Conservation (phyloP, 1,140 invertebrate genomes). For the Aphis gossypii region DNA sequence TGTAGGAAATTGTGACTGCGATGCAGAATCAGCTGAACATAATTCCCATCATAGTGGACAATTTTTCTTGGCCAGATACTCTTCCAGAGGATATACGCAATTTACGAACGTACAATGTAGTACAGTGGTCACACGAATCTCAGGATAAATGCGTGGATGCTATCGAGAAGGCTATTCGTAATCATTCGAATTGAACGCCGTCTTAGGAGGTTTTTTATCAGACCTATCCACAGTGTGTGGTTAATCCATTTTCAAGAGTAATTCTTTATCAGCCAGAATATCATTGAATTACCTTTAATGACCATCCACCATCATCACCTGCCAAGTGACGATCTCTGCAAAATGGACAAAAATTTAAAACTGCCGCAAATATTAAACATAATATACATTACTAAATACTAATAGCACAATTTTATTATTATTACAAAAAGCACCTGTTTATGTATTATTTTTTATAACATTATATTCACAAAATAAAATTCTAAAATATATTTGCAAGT, state of each 20-base stretch:
- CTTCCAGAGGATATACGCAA: conserved; percentile 96
- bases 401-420: not conserved
- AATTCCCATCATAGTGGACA: conserved; percentile 95
- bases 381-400: not conserved
- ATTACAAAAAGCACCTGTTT: not conserved
- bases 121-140: conserved; percentile 99
- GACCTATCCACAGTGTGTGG: conserved; percentile 9
- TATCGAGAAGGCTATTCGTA: conserved; percentile 88
- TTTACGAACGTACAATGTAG: conserved; percentile 93
- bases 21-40: conserved; percentile 96
- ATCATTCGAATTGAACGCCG: conserved; percentile 69
- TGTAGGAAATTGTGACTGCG: conserved; percentile 94
- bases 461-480: not conserved
- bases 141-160: conserved; percentile 99
- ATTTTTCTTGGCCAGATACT: conserved; percentile 92
- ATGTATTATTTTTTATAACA: not conserved
- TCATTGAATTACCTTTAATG: conserved; percentile 69
- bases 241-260: conserved; percentile 63
- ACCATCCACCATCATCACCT: conserved; percentile 67
- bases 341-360: not conserved
- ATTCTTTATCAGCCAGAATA: conserved; percentile 67
- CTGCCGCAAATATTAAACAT: not conserved
- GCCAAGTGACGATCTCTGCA: not conserved
- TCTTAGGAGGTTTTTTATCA: conserved; percentile 50
- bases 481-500: too few species aligned